A percentile compares a stretch with the other conserved stretches of the same genome.
Evolutionary conservation across 1,140 invertebrate genomes (phyloP).

Genomic region (Caenorhabditis elegans): DNA sequence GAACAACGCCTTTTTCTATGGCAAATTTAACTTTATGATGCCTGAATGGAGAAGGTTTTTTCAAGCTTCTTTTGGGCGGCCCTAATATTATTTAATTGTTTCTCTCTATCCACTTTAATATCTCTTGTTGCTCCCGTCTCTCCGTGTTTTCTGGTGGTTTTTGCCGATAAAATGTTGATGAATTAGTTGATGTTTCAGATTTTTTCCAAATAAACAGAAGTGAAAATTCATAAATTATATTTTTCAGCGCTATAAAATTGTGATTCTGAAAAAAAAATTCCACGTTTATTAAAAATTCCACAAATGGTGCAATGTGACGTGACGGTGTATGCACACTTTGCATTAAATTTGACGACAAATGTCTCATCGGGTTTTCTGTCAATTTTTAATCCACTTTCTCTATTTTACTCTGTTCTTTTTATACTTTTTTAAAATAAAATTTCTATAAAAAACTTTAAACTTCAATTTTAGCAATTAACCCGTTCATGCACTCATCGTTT

Average conservation of each 20-base stretch:
- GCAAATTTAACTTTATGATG: constrained; percentile 16
- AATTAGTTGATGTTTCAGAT: too few species aligned
- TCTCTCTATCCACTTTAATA: background rate
- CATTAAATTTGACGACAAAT: background rate
- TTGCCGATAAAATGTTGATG: constrained; percentile 14
- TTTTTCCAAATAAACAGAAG: too few species aligned
- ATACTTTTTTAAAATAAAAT: background rate
- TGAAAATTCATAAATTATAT: too few species aligned
- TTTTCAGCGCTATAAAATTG: too few species aligned
- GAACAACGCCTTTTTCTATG: background rate
- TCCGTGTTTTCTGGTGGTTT: background rate
- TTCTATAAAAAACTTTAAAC: too few species aligned
- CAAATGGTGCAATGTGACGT: background rate
- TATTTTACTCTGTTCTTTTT: background rate
- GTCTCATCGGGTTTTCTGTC: background rate
- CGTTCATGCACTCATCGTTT: constrained; percentile 1
- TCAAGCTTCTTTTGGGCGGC: background rate
- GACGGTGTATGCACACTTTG: background rate
- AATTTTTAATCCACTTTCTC: background rate
- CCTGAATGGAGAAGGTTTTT: constrained; percentile 15
- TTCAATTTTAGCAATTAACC: background rate
- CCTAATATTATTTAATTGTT: background rate
- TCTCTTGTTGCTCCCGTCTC: background rate
- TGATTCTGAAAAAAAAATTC: too few species aligned
- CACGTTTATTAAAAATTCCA: too few species aligned